Base-by-base conservation (phyloP, 2,888 invertebrate genomes). In the Endotricha flammealis region DNA sequence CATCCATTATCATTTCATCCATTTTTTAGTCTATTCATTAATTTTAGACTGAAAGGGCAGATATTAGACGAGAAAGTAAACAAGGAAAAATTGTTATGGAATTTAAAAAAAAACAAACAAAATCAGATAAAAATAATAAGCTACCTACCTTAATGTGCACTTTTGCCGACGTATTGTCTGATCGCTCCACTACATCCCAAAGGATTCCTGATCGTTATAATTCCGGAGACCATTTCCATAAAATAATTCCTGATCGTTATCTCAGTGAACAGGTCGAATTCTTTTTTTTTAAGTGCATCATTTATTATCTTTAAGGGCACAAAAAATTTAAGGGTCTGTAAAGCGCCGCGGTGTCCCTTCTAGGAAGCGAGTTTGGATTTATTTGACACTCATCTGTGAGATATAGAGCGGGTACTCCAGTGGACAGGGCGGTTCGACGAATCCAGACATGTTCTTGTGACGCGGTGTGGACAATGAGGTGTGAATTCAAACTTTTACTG, bases 201-300 rank as follows among this genome's bases (percentile, higher is more conserved):
- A 82, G 82, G 82, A 80, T 77, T 78, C 66, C 69, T 74, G 72
- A 77, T 81, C 70, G 70, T 82, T 82, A 83, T 79, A 81, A 85
- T 86, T 81, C 81, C 81, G 74, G 71, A 63, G 64, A 78, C 69
- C 70, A 81, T 85, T 86, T 82, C 82, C 82, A 86, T 85, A 85
- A 85, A 85, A 85, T 83, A 61, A 73, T 79, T 79, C 67, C 58
- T 54, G 85, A 85, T 85, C 75, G 73, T 82, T 85, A 85, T 85
- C 85, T 69, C 59, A 57, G 63, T 71, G 80, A 82, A 79, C 85
- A 86, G 86, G 85, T 86, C 83, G 79, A 75, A 74, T 73, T 76
- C 68, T 74, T 83, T 86, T 83, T 79, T 79, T 76, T 64, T 57
- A 69, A 72, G 73, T 66, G 73, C 77, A 79, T 85, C 83, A 83